Evolutionary conservation across 2,888 invertebrate genomes (phyloP).

Genomic region (Phengaris arion): DNA sequence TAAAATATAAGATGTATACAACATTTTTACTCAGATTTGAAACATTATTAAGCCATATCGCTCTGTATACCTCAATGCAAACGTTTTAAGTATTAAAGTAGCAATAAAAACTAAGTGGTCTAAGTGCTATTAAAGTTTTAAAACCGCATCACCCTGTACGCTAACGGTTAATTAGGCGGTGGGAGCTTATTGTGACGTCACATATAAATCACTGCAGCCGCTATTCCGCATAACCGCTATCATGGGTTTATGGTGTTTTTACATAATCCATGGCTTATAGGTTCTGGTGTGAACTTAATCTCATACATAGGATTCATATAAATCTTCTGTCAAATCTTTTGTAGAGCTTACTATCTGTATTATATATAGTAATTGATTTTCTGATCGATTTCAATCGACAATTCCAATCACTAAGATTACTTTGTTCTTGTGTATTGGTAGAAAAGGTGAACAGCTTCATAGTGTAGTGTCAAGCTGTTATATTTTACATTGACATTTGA

Average conservation of each 20-base stretch:
- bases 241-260: conserved; percentile 26
- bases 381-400: too few species aligned
- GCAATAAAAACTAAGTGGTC: neutral
- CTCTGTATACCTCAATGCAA: too few species aligned
- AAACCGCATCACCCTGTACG: conserved; percentile 22
- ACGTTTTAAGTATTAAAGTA: neutral
- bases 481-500: too few species aligned
- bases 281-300: conserved; percentile 1
- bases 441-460: too few species aligned
- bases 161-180: conserved; percentile 40
- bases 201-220: conserved; percentile 42
- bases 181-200: conserved; percentile 43
- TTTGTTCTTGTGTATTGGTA: too few species aligned
- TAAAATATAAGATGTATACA: too few species aligned
- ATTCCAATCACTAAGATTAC: too few species aligned
- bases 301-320: conserved; percentile 9
- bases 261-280: conserved; percentile 19
- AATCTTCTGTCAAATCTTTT: neutral
- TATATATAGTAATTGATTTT: too few species aligned
- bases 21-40: too few species aligned
- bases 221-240: conserved; percentile 35
- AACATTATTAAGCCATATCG: too few species aligned
- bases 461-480: too few species aligned
- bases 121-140: neutral
- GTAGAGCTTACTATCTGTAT: too few species aligned